Percentiles rank a stretch among this genome's conserved stretches.
phyloP scores from a whole-genome alignment of 2,797 vertebrate genomes.

The Acanthornis magna region DNA sequence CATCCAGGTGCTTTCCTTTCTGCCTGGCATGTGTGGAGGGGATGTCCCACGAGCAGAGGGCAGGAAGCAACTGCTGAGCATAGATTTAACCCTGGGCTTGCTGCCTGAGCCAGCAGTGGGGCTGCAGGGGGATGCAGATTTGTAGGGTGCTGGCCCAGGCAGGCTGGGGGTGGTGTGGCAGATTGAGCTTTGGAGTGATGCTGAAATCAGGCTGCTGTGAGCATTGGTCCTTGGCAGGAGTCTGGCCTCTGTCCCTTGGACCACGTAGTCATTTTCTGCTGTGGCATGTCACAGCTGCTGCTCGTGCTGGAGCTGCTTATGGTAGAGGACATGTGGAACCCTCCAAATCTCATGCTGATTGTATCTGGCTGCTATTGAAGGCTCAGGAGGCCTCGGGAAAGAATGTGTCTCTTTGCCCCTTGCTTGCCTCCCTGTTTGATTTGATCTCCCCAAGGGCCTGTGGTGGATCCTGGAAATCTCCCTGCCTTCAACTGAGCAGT shows the following conservation, averaged over 20 bases:
- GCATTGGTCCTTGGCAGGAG: neutral
- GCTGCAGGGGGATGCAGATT: neutral
- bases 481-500: neutral
- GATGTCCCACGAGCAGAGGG: neutral
- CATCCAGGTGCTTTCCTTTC: neutral
- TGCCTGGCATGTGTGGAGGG: neutral
- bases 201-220: neutral
- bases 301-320: neutral
- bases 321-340: neutral
- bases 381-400: neutral
- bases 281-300: neutral
- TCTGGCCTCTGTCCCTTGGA: neutral
- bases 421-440: neutral
- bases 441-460: neutral
- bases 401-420: fast-evolving
- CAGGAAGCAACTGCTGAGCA: neutral
- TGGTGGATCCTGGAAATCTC: neutral
- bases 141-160: neutral
- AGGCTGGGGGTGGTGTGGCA: neutral
- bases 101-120: neutral
- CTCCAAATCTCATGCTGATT: neutral
- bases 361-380: neutral
- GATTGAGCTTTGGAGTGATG: neutral
- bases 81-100: neutral
- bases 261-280: neutral